Evolutionary conservation across 1,140 invertebrate genomes (phyloP), one percentile per base, ranked within the genome.

Genomic region (Zaprionus kolodkinae): DNA sequence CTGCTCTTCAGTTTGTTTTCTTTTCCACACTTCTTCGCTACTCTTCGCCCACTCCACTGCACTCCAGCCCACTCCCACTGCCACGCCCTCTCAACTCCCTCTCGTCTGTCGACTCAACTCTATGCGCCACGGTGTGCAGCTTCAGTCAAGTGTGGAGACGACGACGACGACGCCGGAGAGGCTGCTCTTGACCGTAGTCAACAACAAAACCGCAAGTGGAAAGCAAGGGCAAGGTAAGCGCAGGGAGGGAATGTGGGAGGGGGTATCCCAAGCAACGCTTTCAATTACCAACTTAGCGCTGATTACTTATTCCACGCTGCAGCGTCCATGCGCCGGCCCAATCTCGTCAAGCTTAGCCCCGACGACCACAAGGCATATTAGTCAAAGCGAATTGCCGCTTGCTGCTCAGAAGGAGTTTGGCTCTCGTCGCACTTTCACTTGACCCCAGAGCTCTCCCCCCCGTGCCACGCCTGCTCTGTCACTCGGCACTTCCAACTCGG

Each of bases 241-340:
- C 35, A 4, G 30, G 9, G 6, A 50, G 59, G 10, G 35, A n/a
- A n/a, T n/a, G n/a, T n/a, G n/a, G 36, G 43, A 30, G 27, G 45
- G 35, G 21, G 48, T 15, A 50, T 59, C 15, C 56, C 43, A 38
- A 65, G 84, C 64, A 64, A 71, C 65, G 82, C 85, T 88, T 88
- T 88, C 84, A 88, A 88, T 88, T 88, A 88, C 84, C 84, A 88
- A 88, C 84, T 88, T 88, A 88, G 78, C 78, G 85, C 78, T 88
- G 84, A 88, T 88, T 88, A 88, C 84, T 88, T 88, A 88, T 88
- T 84, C 84, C 73, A 67, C 74, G 74, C 36, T 70, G 82, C 69
- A 69, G 81, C 78, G 72, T 78, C 70, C 73, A 52, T 61, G 60
- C 27, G 3, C 3, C 3, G 0, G 45, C 45, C 45, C 17, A 50